These are phyloP conservation scores for Ciconia boyciana DNA, from an alignment of 2,113 vertebrate genomes.

Conservation along the genomic window DNA sequence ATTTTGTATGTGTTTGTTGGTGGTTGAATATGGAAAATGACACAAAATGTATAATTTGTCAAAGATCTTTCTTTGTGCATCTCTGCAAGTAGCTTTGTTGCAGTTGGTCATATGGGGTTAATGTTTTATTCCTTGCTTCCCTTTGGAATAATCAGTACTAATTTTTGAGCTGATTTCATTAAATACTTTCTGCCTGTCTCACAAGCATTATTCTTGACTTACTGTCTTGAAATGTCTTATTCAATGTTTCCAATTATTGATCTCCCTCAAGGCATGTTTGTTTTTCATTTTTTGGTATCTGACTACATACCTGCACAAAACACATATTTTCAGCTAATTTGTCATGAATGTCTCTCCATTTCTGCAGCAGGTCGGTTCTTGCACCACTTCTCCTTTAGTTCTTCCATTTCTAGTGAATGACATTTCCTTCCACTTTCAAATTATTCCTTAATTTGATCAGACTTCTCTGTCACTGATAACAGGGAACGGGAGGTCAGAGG, in stretches of 20 bases:
- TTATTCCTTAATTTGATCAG: neutral
- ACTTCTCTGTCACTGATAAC: neutral
- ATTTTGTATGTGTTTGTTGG: neutral
- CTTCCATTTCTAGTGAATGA: neutral
- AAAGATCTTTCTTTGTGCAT: neutral
- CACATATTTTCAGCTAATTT: neutral
- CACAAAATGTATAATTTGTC: neutral
- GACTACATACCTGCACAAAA: neutral
- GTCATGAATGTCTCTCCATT: rapidly evolving
- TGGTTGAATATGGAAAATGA: neutral
- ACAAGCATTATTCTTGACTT: neutral
- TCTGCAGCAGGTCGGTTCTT: neutral
- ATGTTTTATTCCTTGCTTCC: neutral
- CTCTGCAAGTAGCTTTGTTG: neutral
- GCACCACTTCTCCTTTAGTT: neutral
- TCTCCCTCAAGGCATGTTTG: rapidly evolving
- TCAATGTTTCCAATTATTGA: neutral
- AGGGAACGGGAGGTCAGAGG: neutral
- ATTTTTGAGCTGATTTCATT: neutral
- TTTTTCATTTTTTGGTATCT: neutral
- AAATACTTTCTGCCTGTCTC: neutral
- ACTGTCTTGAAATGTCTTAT: rapidly evolving
- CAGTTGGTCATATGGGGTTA: neutral
- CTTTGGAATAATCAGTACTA: neutral
- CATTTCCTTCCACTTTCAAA: neutral